Evolutionary conservation across 2,797 vertebrate genomes (phyloP), one percentile per base, ranked within the genome.

Genomic region (Tamandua tetradactyla): DNA sequence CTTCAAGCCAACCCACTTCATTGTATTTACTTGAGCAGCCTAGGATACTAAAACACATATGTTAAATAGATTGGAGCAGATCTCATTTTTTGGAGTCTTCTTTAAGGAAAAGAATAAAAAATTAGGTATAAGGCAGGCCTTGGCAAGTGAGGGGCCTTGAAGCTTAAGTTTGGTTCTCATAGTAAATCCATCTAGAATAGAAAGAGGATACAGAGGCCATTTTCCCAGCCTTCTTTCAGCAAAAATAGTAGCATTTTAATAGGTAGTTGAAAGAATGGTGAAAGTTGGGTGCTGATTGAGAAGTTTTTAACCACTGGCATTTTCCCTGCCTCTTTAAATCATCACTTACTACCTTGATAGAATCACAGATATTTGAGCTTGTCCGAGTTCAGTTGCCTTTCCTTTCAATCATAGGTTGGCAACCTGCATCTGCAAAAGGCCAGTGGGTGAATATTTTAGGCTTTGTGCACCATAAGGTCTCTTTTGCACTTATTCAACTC

Each of bases 331-430:
- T 82, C 47, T 66, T 66, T 32, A 5, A 86, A 30, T 22, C 13
- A 1, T 35, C 72, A 72, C 57, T 32, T 12, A 12, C 4, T n/a
- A 32, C 68, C 32, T 71, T 42, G 35, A 0, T 17, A 55, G 85
- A 84, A 55, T 66, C 72, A 76, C 44, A 59, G 37, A 49, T 82
- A 44, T 66, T 62, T 87, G 88, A 88, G 59, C 40, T 61, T 17
- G 17, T 93, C 76, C 32, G 15, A 57, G 61, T 93, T 88, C 71
- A 83, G 71, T 62, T 23, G 68, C 80, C 88, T 94, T 94, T 91
- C 87, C 80, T 96, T 52, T 69, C 69, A 93, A 76, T 91, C 90
- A 64, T 62, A 59, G 84, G 6, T 79, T 86, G 84, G 87, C 83
- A 94, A 75, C 42, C 69, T 83, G 64, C 55, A 71, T 85, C 85